Conservation (phyloP, 2,113 vertebrate genomes). For the Otis tarda region DNA sequence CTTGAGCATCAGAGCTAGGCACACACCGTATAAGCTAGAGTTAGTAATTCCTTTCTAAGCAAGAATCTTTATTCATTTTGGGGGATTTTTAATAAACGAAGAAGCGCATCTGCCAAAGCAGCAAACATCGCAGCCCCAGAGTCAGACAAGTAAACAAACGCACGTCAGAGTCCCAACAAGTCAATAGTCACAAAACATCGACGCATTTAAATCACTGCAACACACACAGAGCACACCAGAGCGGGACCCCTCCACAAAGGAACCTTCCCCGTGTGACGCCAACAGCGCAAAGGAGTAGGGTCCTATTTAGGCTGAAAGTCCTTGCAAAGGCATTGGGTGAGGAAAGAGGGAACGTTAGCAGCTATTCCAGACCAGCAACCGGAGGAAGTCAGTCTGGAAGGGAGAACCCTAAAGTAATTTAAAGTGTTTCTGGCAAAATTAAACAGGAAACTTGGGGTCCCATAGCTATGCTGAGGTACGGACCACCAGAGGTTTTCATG, state of each 20-base stretch:
- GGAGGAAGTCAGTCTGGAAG: background rate
- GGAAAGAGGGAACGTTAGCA: background rate
- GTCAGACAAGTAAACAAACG: constrained; percentile 34
- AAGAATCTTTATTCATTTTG: background rate
- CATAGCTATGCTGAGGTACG: background rate
- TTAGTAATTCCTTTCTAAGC: constrained; percentile 12
- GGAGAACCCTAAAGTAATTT: background rate
- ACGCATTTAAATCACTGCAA: background rate
- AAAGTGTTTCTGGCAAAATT: background rate
- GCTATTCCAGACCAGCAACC: background rate
- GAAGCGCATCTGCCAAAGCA: constrained; percentile 27
- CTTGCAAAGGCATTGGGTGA: background rate
- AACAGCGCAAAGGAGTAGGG: background rate
- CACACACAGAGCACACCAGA: background rate
- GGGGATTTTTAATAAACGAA: background rate
- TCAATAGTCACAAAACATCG: background rate
- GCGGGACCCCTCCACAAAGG: background rate
- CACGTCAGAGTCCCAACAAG: background rate
- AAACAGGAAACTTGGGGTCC: background rate
- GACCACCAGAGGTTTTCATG: background rate
- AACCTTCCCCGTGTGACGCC: background rate
- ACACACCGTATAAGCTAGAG: constrained; percentile 7
- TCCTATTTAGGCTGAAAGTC: background rate
- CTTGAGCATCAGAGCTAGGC: constrained; percentile 23
- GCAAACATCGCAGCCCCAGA: background rate